Evolutionary conservation across 2,888 invertebrate genomes (phyloP), one percentile per base, ranked within the genome.

Genomic region (Amphipoea oculea): DNA sequence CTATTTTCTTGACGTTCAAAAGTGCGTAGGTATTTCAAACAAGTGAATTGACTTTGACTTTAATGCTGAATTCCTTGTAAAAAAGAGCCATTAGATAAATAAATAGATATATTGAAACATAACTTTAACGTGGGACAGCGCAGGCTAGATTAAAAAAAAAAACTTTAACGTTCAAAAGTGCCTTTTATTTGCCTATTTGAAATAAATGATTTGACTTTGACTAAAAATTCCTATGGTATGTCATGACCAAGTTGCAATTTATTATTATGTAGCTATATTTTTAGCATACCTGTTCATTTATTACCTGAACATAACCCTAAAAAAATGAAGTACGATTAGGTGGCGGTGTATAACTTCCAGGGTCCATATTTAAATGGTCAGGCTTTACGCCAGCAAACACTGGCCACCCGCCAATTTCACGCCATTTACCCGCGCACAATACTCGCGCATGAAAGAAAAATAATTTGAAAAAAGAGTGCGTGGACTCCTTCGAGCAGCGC

Each of bases 351-450:
- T 92, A 94, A 94, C 92, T 83, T 91, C 83, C 81, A 86, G 76
- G 89, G 84, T 84, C 91, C 90, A 88, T 86, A 90, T 93, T 93
- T 91, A 91, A 90, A 89, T 90, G 89, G 90, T 85, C 87, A 90
- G 88, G 89, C 91, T 92, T 91, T 90, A 91, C 91, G 89, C 91
- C 92, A 92, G 85, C 92, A 94, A 94, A 94, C 91, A 92, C 92
- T 92, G 94, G 88, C 93, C 94, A 95, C 95, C 93, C 95, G 94
- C 94, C 96, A 96, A 97, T 97, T 97, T 97, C 97, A 97, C 97
- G 96, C 95, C 96, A 95, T 95, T 96, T 96, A 96, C 94, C 94
- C 92, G 90, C 90, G 93, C 94, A 96, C 96, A 97, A 96, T 96
- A 94, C 95, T 90, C 89, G 92, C 87, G 90, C 89, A 92, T 88